Evolutionary conservation across 1,140 invertebrate species (phyloP), one percentile per base, ranked within the genome.

Genomic region (Zophobas morio): DNA sequence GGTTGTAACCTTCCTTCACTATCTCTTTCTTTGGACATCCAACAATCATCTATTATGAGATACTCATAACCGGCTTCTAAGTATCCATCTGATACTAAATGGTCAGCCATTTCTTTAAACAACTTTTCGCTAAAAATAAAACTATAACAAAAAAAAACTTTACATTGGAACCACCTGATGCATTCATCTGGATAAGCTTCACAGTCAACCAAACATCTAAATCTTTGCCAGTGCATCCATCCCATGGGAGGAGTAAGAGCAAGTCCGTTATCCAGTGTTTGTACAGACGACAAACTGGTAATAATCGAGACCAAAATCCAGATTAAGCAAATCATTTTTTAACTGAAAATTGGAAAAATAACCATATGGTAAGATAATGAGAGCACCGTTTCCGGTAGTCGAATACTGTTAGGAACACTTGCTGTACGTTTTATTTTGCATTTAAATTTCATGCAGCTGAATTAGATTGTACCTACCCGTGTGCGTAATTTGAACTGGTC

Each of bases 11-110:
- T 89, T 6, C 93, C 91, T 33, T 91, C 84, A 46, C 83, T 84
- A 80, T 93, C 92, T 47, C 96, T 87, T 63, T 91, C 83, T 77
- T 91, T 91, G 53, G 92, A 92, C 77, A 93, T 84, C 96, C 96
- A 98, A 85, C 96, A 98, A 86, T 98, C 96, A 84, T 98, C 96
- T 71, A 98, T 93, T 74, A 94, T 95, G 0, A 97, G 88, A 82
- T 96, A 95, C 81, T 96, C 90, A 85, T 97, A 97, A 0, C 96
- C 96, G 6, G 90, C 92, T 49, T 90, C 92, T 46, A 90, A 88
- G 85, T 94, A 97, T 1, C 96, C 96, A 80, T 96, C 94, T 2
- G 88, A 88, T 0, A 92, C 93, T 83, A 97, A 86, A 8, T 91
- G 84, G 84, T 97, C 94, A 0, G 95, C 93, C 88, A 94, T 95